Percentiles rank a stretch among this genome's conserved stretches.
These are phyloP conservation scores for Procambarus virginalis DNA, from an alignment of 1,140 invertebrate genomes.

Conservation along the genomic window DNA sequence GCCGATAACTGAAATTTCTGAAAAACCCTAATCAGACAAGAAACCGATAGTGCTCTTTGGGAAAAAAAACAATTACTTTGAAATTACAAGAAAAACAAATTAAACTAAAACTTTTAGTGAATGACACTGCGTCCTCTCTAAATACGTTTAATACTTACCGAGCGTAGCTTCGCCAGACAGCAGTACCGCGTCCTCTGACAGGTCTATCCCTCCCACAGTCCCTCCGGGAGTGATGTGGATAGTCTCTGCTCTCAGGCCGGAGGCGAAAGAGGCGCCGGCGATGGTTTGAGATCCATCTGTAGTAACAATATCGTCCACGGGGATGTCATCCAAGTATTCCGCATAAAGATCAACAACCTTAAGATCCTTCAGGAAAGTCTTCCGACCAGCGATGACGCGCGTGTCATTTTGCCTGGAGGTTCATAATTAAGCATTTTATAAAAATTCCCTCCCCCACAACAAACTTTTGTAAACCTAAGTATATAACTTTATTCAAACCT, in stretches of 20 bases:
- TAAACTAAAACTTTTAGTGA: neutral
- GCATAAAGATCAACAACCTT: neutral
- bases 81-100: neutral
- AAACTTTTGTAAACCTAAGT: too few species aligned
- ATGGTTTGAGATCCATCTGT: conserved; percentile 3
- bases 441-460: too few species aligned
- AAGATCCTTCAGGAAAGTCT: conserved; percentile 15
- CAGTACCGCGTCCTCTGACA: conserved; percentile 34
- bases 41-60: too few species aligned
- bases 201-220: conserved; percentile 29
- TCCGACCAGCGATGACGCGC: conserved; percentile 7
- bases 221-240: conserved; percentile 2
- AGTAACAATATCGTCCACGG: conserved; percentile 30
- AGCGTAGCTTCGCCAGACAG: conserved; percentile 6
- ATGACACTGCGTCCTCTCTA: neutral
- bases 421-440: too few species aligned
- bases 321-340: conserved; percentile 25
- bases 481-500: too few species aligned
- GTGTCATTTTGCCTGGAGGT: conserved; percentile 14
- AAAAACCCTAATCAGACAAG: too few species aligned
- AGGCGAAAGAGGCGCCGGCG: neutral
- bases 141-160: neutral
- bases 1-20: too few species aligned
- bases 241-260: conserved; percentile 1
- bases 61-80: neutral